Conservation (phyloP, 2,888 invertebrate species). For the Cantharis flavilabris region DNA sequence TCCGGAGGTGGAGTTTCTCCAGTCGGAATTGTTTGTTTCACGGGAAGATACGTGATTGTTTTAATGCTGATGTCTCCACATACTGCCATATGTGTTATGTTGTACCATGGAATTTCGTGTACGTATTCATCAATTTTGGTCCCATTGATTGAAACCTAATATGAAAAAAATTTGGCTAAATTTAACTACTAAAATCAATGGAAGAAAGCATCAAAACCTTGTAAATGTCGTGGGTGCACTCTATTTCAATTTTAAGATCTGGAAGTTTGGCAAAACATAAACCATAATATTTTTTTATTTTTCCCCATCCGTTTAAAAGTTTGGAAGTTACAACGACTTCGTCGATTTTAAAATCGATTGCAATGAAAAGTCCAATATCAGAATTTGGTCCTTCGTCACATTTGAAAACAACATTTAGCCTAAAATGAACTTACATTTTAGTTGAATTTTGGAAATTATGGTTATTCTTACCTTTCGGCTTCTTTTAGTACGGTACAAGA, state of each 20-base stretch:
- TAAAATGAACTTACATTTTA: not conserved
- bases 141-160: not conserved
- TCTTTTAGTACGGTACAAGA: conserved; percentile 61
- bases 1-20: not conserved
- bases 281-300: not conserved
- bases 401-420: not conserved
- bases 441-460: not conserved
- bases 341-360: not conserved
- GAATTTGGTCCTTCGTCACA: not conserved
- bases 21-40: not conserved
- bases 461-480: conserved; percentile 59
- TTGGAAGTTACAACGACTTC: not conserved
- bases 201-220: not conserved
- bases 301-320: not conserved
- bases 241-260: not conserved
- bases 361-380: not conserved
- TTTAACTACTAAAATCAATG: not conserved
- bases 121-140: not conserved
- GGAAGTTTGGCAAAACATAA: not conserved
- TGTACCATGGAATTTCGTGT: not conserved
- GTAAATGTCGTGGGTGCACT: not conserved
- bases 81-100: not conserved
- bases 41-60: not conserved
- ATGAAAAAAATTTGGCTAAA: not conserved
- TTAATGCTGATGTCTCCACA: not conserved